Base-by-base conservation (phyloP, 2,888 invertebrate genomes). In the Scaptomyza flava region DNA sequence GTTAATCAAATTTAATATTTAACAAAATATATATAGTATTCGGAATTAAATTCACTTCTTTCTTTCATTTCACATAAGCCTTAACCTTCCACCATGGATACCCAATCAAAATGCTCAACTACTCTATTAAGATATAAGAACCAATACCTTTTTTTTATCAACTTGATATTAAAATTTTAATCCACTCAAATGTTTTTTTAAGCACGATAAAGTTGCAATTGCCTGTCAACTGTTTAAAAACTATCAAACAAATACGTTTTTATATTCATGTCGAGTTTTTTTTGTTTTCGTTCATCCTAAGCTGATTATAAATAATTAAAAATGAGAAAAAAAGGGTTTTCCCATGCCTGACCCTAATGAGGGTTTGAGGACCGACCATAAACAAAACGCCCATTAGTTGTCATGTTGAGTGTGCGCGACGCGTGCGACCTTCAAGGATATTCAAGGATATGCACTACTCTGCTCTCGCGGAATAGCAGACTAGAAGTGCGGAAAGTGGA, bases 371-470 rank as follows among this genome's bases (percentile, higher is more conserved):
- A 48, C 72, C 14, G 14, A 71, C 83, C 86, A 86, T 84, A 85
- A 87, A 84, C 87, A 87, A 73, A 87, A 84, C 87, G 79, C 85
- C 87, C 85, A 85, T 87, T 84, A 81, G 73, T 73, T 73, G 83
- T 72, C 72, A 63, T 75, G 66, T 53, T 46, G 60, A 50, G 61
- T 58, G 71, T 63, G 53, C 14, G 65, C 42, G 77, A 36, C 83
- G 81, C 81, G 81, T 81, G 88, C 86, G 83, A 76, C 88, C 83
- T 87, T 82, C 86, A 85, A 87, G 81, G 77, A 82, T 67, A 3
- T 14, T 34, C 36, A 36, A 51, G 36, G 23, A 36, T 34, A 7
- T 47, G 8, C 33, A 34, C 12, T 9, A 42, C 23, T 23, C 23
- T 23, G 4, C 2, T 23, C 11, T 86, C 80, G 81, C 86, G 66